phyloP scores from a whole-genome alignment of 2,113 vertebrate genomes.

The Microcebus tavaratra region DNA sequence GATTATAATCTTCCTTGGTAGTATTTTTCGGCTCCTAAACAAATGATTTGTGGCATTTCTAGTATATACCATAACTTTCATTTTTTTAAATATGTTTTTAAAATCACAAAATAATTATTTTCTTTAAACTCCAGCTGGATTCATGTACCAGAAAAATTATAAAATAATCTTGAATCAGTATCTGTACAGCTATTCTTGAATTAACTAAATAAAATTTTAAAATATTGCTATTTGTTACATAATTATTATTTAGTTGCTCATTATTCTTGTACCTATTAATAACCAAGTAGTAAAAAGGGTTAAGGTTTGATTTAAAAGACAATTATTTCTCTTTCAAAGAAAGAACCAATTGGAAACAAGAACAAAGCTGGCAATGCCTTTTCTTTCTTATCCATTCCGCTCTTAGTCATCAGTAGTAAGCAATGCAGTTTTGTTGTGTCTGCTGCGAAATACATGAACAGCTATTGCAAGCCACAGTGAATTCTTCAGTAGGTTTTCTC shows the following conservation, averaged over 20 bases:
- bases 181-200: background rate
- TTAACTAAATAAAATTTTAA: background rate
- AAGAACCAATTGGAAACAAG: background rate
- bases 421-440: background rate
- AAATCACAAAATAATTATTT: background rate
- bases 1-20: background rate
- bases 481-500: conserved; percentile 17
- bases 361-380: background rate
- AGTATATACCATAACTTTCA: background rate
- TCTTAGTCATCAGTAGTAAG: background rate
- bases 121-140: no score
- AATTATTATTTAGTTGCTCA: background rate
- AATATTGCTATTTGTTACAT: background rate
- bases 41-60: background rate
- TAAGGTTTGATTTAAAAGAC: conserved; percentile 36
- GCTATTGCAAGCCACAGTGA: background rate
- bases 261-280: background rate
- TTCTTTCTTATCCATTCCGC: background rate
- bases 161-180: background rate
- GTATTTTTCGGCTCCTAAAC: background rate
- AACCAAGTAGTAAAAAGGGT: background rate
- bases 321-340: background rate
- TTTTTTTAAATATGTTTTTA: background rate
- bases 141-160: background rate
- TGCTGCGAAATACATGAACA: background rate